These are phyloP conservation scores for Dipodomys merriami DNA, from an alignment of 2,113 vertebrate genomes.

Conservation along the genomic window DNA sequence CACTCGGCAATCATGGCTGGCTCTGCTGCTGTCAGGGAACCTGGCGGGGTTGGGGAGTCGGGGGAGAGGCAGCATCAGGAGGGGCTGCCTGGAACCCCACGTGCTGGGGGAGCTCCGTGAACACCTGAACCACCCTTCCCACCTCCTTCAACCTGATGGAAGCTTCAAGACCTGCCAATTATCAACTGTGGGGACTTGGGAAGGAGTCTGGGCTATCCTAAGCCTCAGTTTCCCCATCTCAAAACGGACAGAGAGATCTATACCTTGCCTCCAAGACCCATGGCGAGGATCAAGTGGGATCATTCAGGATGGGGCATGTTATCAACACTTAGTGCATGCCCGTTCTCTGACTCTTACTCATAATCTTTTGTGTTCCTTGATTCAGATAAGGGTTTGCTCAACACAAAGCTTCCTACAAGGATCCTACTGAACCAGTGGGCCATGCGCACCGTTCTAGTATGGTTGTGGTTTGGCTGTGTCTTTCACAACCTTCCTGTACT, in stretches of 20 bases:
- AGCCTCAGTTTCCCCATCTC: constrained; percentile 16
- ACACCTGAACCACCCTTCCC: background rate
- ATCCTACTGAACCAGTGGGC: too few relatives aligned
- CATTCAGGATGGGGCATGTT: background rate
- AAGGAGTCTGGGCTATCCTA: background rate
- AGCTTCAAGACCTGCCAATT: too few relatives aligned
- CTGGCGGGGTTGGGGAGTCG: background rate
- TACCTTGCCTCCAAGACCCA: background rate
- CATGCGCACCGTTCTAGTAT: too few relatives aligned
- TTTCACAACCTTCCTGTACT: background rate
- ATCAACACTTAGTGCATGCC: background rate
- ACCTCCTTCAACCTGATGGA: background rate
- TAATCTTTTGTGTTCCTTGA: background rate
- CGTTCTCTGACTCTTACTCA: background rate
- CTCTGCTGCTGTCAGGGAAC: constrained; percentile 85
- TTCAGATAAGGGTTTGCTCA: background rate
- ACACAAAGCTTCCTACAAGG: background rate
- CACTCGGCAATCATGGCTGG: constrained; percentile 91
- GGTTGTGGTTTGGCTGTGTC: background rate
- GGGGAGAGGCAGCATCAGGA: background rate
- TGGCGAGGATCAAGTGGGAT: background rate
- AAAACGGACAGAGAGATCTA: background rate
- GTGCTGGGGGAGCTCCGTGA: background rate
- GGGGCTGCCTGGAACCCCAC: too few relatives aligned
- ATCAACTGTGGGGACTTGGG: background rate